Evolutionary conservation across 2,888 invertebrate species (phyloP), one percentile per base, ranked within the genome.

Genomic region (Panorpa germanica): DNA sequence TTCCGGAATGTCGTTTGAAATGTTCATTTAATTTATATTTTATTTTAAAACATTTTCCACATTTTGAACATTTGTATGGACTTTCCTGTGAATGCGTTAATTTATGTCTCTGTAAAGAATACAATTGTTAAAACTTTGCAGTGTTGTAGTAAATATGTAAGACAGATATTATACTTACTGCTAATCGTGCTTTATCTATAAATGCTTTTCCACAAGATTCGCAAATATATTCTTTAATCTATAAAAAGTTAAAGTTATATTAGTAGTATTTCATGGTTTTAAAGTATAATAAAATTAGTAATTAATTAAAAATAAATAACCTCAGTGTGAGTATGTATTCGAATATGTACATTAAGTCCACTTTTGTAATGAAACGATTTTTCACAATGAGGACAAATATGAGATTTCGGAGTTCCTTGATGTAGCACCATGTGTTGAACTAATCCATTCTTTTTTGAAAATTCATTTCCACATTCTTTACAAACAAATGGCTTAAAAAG

Each of bases 1-100:
- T 50, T n/a, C 52, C 52, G 0, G 49, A 48, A 33, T 51, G 51
- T 0, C 51, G 47, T 44, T 50, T 50, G 11, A 50, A 34, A 33
- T 51, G 52, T 34, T 51, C 51, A 26, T 49, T 43, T 4, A 52
- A 40, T 2, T 52, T 52, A 17, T 49, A 46, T 25, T 48, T 50
- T 9, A 50, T 50, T 6, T 51, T 49, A 28, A 49, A 51, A 3
- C 50, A 43, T 15, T 49, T 50, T 21, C 49, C 48, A 14, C 50
- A 50, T 15, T 31, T 11, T 4, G 28, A 18, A 21, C 37, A 37
- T 20, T 25, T 25, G 28, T 34, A 38, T n/a, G 38, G 38, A 19
- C 25, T 31, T 14, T 31, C 28, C 14, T 29, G 31, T 4, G 32
- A 29, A 14, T 36, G 36, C 8, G 32, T 34, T 20, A 28, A 31